phyloP scores from a whole-genome alignment of 2,888 invertebrate genomes.

The Mamestra brassicae region DNA sequence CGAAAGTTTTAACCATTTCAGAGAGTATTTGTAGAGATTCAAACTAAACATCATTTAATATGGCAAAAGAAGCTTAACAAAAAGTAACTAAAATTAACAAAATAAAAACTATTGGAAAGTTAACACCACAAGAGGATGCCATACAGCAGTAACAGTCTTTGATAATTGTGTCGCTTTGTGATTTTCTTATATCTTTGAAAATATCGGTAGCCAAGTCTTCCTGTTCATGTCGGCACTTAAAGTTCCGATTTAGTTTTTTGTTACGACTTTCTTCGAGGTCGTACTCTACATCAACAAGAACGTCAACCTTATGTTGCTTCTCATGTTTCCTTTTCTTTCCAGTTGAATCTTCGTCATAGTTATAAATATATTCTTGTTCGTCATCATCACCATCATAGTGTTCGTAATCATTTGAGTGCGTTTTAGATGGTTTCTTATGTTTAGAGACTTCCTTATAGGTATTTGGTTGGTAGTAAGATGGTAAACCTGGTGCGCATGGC shows the following conservation, averaged over 20 bases:
- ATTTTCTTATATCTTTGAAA: constrained; percentile 61
- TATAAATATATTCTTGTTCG: constrained; percentile 43
- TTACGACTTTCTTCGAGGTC: constrained; percentile 39
- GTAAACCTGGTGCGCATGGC: constrained; percentile 19
- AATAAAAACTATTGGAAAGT: constrained; percentile 3
- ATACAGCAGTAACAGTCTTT: constrained; percentile 72
- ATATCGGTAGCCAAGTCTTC: constrained; percentile 52
- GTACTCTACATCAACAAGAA: constrained; percentile 32
- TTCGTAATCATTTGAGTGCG: constrained; percentile 61
- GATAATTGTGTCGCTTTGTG: constrained; percentile 57
- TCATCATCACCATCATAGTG: constrained; percentile 69
- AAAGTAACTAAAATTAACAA: constrained; percentile 13
- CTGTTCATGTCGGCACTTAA: constrained; percentile 24
- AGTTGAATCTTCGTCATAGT: constrained; percentile 64
- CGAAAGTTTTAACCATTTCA: background rate
- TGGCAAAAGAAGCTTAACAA: constrained; percentile 28
- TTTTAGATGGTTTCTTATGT: constrained; percentile 68
- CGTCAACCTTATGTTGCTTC: constrained; percentile 23
- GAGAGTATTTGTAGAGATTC: background rate
- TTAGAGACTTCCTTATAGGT: constrained; percentile 66
- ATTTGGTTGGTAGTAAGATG: constrained; percentile 70
- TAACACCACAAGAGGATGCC: constrained; percentile 27
- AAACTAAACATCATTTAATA: constrained; percentile 31
- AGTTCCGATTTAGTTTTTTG: constrained; percentile 44
- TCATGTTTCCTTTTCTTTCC: constrained; percentile 21